Evolutionary conservation across 2,113 vertebrate species (phyloP).

Genomic region (Paramormyrops kingsleyae): DNA sequence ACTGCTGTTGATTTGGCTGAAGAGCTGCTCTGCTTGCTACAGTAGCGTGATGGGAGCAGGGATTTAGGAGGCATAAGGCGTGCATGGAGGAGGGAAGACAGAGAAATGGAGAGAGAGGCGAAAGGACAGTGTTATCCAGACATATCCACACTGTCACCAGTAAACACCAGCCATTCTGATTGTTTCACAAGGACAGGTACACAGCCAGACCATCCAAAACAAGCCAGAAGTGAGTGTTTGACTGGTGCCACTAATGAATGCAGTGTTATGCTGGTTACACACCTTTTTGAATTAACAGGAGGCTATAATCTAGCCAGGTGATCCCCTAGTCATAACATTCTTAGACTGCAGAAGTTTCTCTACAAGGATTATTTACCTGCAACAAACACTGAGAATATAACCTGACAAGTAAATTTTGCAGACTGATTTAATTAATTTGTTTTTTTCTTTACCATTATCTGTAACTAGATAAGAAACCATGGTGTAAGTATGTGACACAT

Average conservation of each 20-base stretch:
- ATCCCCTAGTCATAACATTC: background rate
- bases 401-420: background rate
- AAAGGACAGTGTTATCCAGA: conserved; percentile 81
- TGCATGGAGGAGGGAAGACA: conserved; percentile 61
- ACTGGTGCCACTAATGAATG: background rate
- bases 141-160: conserved; percentile 45
- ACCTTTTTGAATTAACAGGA: background rate
- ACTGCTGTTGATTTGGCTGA: conserved; percentile 99
- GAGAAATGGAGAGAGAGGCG: conserved; percentile 72
- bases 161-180: background rate
- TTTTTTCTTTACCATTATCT: background rate
- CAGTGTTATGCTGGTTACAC: background rate
- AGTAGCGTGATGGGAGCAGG: conserved; percentile 57
- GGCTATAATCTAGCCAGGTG: background rate
- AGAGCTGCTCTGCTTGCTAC: conserved; percentile 99
- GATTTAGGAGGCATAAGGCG: background rate
- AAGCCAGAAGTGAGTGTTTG: background rate
- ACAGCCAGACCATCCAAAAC: background rate
- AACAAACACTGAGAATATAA: background rate
- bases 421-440: background rate
- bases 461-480: background rate
- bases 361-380: background rate
- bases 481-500: background rate
- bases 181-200: background rate
- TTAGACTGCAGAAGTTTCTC: background rate